Evolutionary conservation across 2,888 invertebrate species (phyloP).

Genomic region (Sinopyrophorus schimmeli): DNA sequence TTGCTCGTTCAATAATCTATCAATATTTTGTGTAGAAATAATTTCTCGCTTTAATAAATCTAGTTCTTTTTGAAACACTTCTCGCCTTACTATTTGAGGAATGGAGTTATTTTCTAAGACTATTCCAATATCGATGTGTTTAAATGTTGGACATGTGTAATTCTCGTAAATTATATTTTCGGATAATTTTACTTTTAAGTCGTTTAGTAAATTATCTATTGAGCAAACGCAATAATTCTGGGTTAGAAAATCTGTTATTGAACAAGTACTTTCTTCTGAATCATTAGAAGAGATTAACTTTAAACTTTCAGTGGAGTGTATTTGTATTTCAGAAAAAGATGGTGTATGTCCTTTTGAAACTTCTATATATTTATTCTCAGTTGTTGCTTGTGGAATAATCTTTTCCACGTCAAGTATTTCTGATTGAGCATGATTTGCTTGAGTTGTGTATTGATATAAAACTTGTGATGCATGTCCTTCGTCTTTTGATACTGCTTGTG

Average conservation of each 20-base stretch:
- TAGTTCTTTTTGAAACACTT: neutral
- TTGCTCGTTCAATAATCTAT: slow-evolving; percentile 34
- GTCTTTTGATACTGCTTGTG: too few relatives aligned
- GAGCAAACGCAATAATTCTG: slow-evolving; percentile 41
- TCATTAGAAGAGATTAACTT: too few relatives aligned
- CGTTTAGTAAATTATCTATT: slow-evolving; percentile 39
- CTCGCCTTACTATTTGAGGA: slow-evolving; percentile 17
- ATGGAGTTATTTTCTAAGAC: slow-evolving; percentile 27
- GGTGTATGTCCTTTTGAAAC: too few relatives aligned
- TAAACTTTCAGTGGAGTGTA: too few relatives aligned
- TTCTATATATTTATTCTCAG: too few relatives aligned
- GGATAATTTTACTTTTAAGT: slow-evolving; percentile 32
- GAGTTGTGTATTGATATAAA: too few relatives aligned
- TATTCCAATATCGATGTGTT: slow-evolving; percentile 24
- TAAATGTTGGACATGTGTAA: slow-evolving; percentile 31
- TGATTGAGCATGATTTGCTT: too few relatives aligned
- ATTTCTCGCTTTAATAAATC: slow-evolving; percentile 18
- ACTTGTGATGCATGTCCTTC: too few relatives aligned
- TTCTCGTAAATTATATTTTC: slow-evolving; percentile 17
- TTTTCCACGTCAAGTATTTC: too few relatives aligned
- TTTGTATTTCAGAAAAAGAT: too few relatives aligned
- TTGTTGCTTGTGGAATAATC: too few relatives aligned
- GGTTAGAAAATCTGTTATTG: slow-evolving; percentile 25
- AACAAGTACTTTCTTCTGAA: slow-evolving; percentile 28
- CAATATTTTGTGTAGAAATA: slow-evolving; percentile 21